Evolutionary conservation across 2,113 vertebrate species (phyloP).

Genomic region (Pteronura brasiliensis): DNA sequence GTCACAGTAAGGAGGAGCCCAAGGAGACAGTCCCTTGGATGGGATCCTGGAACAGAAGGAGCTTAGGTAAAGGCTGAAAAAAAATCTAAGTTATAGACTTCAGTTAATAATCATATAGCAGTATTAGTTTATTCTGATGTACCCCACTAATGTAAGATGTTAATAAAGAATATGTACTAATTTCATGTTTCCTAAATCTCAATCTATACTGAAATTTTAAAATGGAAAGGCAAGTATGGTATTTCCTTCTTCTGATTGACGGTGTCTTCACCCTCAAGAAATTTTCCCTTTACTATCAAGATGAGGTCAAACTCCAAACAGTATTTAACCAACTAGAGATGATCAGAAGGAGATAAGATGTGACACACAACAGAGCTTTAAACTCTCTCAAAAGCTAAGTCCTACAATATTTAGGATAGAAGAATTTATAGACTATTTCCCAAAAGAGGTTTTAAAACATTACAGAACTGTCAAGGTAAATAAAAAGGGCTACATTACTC

Average conservation of each 20-base stretch:
- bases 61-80: background rate
- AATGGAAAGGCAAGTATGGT: background rate
- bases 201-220: background rate
- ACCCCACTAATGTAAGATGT: background rate
- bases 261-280: background rate
- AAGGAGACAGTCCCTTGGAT: background rate
- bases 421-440: background rate
- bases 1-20: background rate
- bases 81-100: background rate
- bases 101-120: background rate
- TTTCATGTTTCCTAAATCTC: background rate
- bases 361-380: background rate
- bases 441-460: background rate
- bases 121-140: background rate
- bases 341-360: background rate
- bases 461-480: background rate
- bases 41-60: background rate
- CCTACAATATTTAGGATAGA: background rate
- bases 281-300: background rate
- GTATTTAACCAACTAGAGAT: background rate
- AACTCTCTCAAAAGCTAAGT: background rate
- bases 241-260: background rate
- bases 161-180: background rate
- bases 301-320: background rate
- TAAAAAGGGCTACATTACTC: background rate